Percentiles rank a stretch among this genome's conserved stretches.
These are phyloP conservation scores for Pterocles gutturalis DNA, from an alignment of 2,113 vertebrate species.

Conservation along the genomic window DNA sequence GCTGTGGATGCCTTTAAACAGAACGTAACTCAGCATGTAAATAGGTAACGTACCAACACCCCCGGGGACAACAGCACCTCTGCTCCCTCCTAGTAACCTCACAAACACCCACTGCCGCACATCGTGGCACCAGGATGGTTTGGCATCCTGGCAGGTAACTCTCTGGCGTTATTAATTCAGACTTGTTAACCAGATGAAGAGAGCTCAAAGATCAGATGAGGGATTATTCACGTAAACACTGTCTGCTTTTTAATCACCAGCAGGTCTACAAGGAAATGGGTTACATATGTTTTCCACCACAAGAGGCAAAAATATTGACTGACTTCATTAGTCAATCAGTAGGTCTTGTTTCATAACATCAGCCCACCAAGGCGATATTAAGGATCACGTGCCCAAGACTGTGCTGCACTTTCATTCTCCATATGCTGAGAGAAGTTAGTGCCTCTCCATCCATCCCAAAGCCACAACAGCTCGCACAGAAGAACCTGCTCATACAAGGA, in stretches of 20 bases:
- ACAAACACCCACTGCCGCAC: rapidly evolving
- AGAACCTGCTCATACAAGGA: background rate
- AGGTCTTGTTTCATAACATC: background rate
- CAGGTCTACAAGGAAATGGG: background rate
- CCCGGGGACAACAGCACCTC: rapidly evolving
- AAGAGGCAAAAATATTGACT: background rate
- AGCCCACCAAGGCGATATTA: background rate
- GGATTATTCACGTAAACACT: background rate
- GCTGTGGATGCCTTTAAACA: constrained; percentile 65
- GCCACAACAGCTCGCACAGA: background rate
- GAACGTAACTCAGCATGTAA: constrained; percentile 54
- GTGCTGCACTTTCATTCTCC: background rate
- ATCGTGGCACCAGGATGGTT: background rate
- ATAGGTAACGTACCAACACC: constrained; percentile 35
- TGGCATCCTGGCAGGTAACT: background rate
- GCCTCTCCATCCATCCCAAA: background rate
- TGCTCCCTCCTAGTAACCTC: background rate
- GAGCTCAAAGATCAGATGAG: background rate
- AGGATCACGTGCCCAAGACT: background rate
- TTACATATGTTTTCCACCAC: background rate
- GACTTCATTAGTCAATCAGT: background rate
- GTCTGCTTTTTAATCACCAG: background rate
- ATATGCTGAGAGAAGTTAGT: rapidly evolving
- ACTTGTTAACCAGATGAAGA: background rate
- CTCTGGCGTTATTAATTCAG: background rate